phyloP scores from a whole-genome alignment of 2,797 vertebrate species.

The Sarcophilus harrisii region DNA sequence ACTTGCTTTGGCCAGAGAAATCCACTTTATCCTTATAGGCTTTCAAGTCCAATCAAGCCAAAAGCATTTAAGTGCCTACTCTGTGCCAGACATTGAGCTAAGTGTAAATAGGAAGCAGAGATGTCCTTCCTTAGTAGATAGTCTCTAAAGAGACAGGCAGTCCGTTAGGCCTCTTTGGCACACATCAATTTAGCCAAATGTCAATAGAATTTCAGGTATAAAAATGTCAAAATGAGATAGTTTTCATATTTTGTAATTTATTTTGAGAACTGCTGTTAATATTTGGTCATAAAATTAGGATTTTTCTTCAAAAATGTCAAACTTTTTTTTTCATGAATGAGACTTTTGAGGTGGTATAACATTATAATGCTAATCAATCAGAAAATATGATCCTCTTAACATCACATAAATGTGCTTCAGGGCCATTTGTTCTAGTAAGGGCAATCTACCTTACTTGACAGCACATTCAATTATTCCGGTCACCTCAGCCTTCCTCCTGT shows the following conservation, averaged over 20 bases:
- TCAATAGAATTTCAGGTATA: neutral
- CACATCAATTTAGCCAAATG: neutral
- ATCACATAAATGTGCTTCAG: neutral
- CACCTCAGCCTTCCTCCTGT: neutral
- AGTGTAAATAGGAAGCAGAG: neutral
- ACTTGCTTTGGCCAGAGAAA: neutral
- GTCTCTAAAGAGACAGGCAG: neutral
- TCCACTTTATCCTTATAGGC: neutral
- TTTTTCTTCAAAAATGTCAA: neutral
- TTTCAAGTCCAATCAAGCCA: neutral
- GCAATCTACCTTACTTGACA: neutral
- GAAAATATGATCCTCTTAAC: neutral
- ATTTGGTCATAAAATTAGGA: neutral
- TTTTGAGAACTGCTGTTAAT: neutral
- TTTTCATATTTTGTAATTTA: neutral
- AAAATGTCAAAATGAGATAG: neutral
- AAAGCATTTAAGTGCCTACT: neutral
- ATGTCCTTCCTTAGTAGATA: neutral
- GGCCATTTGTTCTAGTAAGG: neutral
- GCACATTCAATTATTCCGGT: neutral
- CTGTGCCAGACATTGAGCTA: neutral
- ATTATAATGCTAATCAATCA: neutral
- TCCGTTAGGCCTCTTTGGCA: neutral
- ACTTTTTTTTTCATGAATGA: neutral
- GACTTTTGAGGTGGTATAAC: neutral